Percentiles rank a stretch among this genome's conserved stretches.
These are phyloP conservation scores for Charina bottae DNA, from an alignment of 2,113 vertebrate genomes.

Conservation along the genomic window DNA sequence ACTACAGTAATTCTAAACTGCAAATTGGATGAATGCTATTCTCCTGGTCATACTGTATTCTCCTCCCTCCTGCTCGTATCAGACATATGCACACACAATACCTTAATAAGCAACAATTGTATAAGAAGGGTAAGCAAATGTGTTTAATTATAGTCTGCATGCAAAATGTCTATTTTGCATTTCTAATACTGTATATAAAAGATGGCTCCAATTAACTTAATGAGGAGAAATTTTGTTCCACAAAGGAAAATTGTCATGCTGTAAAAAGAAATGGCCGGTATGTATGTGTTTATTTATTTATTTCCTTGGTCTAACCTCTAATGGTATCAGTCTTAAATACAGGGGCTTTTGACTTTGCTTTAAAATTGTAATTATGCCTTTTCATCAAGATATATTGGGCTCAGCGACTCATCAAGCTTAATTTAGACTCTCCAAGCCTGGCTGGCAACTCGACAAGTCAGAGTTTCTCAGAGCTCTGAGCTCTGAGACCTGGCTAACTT, in stretches of 20 bases:
- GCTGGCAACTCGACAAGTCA: too few relatives aligned
- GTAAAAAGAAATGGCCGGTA: not conserved
- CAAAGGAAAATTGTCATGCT: not conserved
- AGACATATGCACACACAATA: not conserved
- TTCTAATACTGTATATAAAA: not conserved
- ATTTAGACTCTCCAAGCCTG: too few relatives aligned
- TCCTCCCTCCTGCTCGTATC: not conserved
- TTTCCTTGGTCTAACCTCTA: not conserved
- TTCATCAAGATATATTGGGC: not conserved
- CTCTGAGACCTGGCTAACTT: too few relatives aligned
- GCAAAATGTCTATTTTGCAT: not conserved
- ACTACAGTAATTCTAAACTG: not conserved
- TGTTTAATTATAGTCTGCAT: not conserved
- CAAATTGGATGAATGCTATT: not conserved
- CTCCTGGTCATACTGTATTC: not conserved
- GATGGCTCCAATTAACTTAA: not conserved
- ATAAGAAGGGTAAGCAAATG: not conserved
- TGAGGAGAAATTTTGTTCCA: not conserved
- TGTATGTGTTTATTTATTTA: not conserved
- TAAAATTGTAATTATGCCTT: not conserved
- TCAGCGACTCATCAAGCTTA: not conserved
- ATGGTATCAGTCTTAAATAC: not conserved
- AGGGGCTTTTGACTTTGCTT: not conserved
- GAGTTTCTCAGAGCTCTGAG: too few relatives aligned
- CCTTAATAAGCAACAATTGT: not conserved